Evolutionary conservation across 2,888 invertebrate species (phyloP).

Genomic region (Pegoplata infirma): DNA sequence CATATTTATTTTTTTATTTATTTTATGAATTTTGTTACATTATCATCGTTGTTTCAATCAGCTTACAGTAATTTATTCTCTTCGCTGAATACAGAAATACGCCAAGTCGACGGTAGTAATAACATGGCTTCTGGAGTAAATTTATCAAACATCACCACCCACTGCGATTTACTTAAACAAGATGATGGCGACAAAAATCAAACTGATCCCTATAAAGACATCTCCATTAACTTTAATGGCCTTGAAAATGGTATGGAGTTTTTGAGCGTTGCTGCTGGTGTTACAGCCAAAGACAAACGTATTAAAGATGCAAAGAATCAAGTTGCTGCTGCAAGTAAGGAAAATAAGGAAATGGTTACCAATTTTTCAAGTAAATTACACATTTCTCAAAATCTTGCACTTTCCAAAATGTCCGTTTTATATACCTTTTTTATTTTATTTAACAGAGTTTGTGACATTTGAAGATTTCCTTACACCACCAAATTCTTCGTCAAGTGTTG

Average conservation of each 20-base stretch:
- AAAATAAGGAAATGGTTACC: conserved; percentile 72
- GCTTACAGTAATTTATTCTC: conserved; percentile 76
- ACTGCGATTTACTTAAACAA: conserved; percentile 65
- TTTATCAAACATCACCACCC: conserved; percentile 67
- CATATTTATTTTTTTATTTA: conserved; percentile 40
- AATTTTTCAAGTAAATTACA: conserved; percentile 69
- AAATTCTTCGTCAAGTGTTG: conserved; percentile 65
- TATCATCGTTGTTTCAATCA: conserved; percentile 38
- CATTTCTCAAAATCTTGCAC: no score
- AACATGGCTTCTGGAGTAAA: conserved; percentile 60
- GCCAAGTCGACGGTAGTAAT: conserved; percentile 64
- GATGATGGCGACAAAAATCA: conserved; percentile 66
- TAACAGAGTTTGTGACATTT: conserved; percentile 72
- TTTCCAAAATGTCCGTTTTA: background rate
- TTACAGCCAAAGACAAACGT: conserved; percentile 92
- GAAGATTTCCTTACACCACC: conserved; percentile 73
- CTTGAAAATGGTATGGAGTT: conserved; percentile 79
- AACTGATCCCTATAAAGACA: conserved; percentile 66
- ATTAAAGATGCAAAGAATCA: conserved; percentile 89
- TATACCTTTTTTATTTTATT: no score
- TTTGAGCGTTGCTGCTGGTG: conserved; percentile 90
- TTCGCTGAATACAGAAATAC: conserved; percentile 71
- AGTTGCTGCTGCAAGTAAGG: conserved; percentile 73
- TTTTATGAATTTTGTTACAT: conserved; percentile 21
- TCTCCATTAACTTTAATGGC: conserved; percentile 71